Evolutionary conservation across 2,113 vertebrate genomes (phyloP), one percentile per base, ranked within the genome.

Genomic region (Anguilla japonica): DNA sequence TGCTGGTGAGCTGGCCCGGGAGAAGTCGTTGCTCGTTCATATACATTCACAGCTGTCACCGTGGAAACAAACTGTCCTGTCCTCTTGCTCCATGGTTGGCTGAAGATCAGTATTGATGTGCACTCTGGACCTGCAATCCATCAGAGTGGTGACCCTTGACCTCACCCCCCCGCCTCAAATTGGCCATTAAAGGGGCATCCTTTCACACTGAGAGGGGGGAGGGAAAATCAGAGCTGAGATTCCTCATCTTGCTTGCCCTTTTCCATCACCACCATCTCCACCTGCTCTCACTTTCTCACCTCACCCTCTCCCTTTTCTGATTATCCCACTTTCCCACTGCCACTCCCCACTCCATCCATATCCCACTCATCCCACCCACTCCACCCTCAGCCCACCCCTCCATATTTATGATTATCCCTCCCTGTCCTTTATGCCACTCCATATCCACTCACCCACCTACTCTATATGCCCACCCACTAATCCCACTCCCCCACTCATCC

Each of bases 41-140:
- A 57, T 41, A 78, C 79, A 88, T 91, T 91, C 88, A 91, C 91
- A 92, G 89, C 89, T 93, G 92, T 93, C 93, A 92, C 86, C 83
- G 88, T 91, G 56, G 89, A 91, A 91, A 94, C 40, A 29, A 67
- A 29, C 53, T 14, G 39, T 20, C 78, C 53, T 46, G 82, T 83
- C 82, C 82, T 83, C 53, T 4, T n/a, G 41, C 78, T 63, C 71
- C 75, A 46, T 39, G 82, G 53, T 26, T 75, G 83, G 56, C 83
- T 53, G 71, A 53, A 80, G 83, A 83, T 60, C 41, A 60, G 40
- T 41, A 60, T 81, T 57, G 53, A 84, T 87, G 83, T 81, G 75
- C 56, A 81, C 78, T 67, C 78, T 43, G 60, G 87, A 80, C 16
- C 67, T 71, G 29, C 53, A 6, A 87, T 84, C 87, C 41, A 87